These are phyloP conservation scores for Sminthurides bifidus DNA, from an alignment of 1,140 invertebrate genomes.

Conservation along the genomic window DNA sequence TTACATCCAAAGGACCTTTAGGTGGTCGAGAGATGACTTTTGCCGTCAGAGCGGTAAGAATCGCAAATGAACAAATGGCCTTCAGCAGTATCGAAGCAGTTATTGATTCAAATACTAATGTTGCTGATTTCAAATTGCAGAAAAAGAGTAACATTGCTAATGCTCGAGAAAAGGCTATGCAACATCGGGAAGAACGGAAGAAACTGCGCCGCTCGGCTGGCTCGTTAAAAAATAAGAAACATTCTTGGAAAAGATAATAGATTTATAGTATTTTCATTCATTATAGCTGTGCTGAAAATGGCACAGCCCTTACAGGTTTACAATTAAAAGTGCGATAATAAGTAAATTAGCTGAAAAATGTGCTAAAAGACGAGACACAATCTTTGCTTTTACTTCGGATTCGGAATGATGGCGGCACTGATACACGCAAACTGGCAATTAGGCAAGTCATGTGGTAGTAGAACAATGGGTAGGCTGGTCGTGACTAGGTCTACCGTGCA, in stretches of 20 bases:
- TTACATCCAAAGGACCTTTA: slow-evolving; percentile 47
- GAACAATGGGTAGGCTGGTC: too few species aligned
- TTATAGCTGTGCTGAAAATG: too few species aligned
- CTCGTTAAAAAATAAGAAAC: slow-evolving; percentile 27
- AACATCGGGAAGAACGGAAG: slow-evolving; percentile 58
- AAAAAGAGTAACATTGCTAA: slow-evolving; percentile 42
- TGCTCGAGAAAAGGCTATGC: slow-evolving; percentile 39
- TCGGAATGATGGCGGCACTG: too few species aligned
- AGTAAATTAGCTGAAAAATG: too few species aligned
- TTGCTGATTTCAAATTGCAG: slow-evolving; percentile 30
- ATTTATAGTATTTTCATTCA: not conserved
- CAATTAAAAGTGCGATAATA: too few species aligned
- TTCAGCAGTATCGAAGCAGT: slow-evolving; percentile 6
- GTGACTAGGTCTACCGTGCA: too few species aligned
- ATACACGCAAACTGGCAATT: too few species aligned
- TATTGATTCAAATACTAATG: not conserved
- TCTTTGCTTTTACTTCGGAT: too few species aligned
- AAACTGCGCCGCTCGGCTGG: slow-evolving; percentile 55
- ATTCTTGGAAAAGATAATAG: slow-evolving; percentile 27
- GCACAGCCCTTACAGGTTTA: too few species aligned
- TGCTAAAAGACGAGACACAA: too few species aligned
- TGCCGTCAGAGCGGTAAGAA: slow-evolving; percentile 44
- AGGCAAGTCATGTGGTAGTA: too few species aligned
- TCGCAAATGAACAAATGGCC: not conserved
- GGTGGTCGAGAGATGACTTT: slow-evolving; percentile 71